Evolutionary conservation across 64 coral and sea anemone genomes (phyloP), one percentile per base, ranked within the genome.

Genomic region (Montipora sp.): DNA sequence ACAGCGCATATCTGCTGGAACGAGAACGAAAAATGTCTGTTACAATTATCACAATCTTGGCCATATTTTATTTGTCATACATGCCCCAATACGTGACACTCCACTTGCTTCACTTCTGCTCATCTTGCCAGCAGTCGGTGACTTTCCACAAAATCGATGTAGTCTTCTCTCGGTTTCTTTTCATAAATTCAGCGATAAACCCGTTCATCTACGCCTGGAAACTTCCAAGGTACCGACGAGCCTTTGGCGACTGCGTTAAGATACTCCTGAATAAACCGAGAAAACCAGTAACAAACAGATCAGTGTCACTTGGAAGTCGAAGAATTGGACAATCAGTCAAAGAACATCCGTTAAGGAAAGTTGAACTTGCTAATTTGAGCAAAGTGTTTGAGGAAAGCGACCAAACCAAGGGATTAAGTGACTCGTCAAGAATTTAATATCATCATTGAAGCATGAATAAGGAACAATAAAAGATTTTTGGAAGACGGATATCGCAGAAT

Each of bases 71-170:
- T 58, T 2, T 84, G 7, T 68, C 61, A 7, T 84, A 84, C 44
- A 84, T 84, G 60, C 81, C 81, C 27, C 81, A 84, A 13, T 84
- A 84, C 43, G 11, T 84, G 1, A 70, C 81, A 13, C 60, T 84
- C 7, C 81, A 84, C 46, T 43, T 84, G 16, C 60, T 84, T 5
- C 36, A 84, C 63, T 69, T 84, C 15, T 84, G 81, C 18, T 47
- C 65, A 22, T 19, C 61, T 68, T 84, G 81, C 7, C 60, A 84
- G 20, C 16, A 70, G 46, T 84, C 81, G 60, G 18, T 84, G 21
- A 70, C 59, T 70, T 84, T 84, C 44, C 81, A 84, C 81, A 84
- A 69, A 65, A 49, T 84, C 10, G 81, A 84, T 48, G 81, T 84
- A 8, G 45, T 18, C 2, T 12, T 70, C 0, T 84, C 81, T 21